These are phyloP conservation scores for Atrina japonica DNA, from an alignment of 2,888 invertebrate species.

Conservation along the genomic window DNA sequence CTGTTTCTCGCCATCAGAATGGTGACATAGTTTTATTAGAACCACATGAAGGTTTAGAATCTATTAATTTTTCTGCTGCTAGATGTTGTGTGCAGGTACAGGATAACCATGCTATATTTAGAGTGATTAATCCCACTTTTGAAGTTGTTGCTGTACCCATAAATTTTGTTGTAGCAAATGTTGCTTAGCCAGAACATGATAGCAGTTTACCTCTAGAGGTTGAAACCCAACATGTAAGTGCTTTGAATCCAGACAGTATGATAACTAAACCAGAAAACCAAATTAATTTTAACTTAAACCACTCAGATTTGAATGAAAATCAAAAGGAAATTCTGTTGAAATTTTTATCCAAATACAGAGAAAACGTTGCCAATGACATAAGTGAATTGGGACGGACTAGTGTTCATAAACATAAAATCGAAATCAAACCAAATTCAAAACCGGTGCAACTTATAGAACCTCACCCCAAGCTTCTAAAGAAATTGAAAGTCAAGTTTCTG, in stretches of 20 bases:
- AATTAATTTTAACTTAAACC: background rate
- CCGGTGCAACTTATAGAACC: conserved; percentile 41
- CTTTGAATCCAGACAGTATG: background rate
- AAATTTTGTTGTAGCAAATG: conserved; percentile 12
- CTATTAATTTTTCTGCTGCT: too few relatives aligned
- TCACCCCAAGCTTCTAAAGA: conserved; percentile 9
- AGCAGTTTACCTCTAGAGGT: conserved; percentile 1
- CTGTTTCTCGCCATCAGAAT: too few relatives aligned
- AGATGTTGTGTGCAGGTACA: too few relatives aligned
- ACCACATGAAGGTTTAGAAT: too few relatives aligned
- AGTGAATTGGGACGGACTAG: conserved; percentile 26
- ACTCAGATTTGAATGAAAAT: conserved; percentile 1
- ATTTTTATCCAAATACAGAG: conserved; percentile 12
- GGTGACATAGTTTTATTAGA: too few relatives aligned
- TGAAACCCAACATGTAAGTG: background rate
- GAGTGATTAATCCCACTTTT: conserved; percentile 20
- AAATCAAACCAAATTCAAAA: conserved; percentile 23
- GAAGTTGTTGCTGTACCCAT: background rate
- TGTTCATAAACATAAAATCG: conserved; percentile 32
- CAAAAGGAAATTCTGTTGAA: conserved; percentile 5
- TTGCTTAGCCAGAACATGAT: background rate
- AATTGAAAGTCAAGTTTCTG: conserved; percentile 26
- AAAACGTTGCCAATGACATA: conserved; percentile 5
- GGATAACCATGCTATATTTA: background rate
- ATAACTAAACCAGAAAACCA: background rate